These are phyloP conservation scores for Marronus borbonicus DNA, from an alignment of 2,888 invertebrate species.

Conservation along the genomic window DNA sequence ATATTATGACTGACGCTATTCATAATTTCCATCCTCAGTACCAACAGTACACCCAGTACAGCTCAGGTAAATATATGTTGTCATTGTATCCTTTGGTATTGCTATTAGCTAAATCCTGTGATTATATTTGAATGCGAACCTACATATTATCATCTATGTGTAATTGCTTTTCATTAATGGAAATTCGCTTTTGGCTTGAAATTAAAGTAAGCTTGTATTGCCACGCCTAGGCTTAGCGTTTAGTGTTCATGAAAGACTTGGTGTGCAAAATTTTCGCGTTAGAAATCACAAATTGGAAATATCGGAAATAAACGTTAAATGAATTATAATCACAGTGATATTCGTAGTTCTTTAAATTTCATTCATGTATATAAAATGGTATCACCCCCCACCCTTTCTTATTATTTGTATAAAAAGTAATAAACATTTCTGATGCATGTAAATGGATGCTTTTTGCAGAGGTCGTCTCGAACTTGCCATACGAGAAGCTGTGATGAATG, in stretches of 20 bases:
- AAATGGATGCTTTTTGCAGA: constrained; percentile 80
- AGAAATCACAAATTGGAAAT: background rate
- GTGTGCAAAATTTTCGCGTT: no score
- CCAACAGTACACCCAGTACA: constrained; percentile 99
- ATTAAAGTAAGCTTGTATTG: no score
- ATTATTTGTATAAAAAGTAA: constrained; percentile 12
- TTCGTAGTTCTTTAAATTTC: background rate
- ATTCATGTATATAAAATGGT: constrained; percentile 23
- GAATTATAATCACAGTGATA: constrained; percentile 1
- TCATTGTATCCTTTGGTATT: background rate
- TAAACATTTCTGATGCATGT: constrained; percentile 56
- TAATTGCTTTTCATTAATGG: no score
- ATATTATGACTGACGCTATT: constrained; percentile 99
- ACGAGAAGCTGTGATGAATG: constrained; percentile 87
- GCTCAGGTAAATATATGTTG: constrained; percentile 81
- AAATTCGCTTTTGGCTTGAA: no score
- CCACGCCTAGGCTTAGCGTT: no score
- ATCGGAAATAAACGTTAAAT: background rate
- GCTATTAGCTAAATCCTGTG: constrained; percentile 21
- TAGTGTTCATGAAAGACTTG: no score
- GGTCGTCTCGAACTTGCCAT: constrained; percentile 92
- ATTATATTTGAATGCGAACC: constrained; percentile 16
- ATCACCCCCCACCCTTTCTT: constrained; percentile 1
- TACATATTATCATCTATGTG: background rate
- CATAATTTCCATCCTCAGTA: constrained; percentile 99